Evolutionary conservation across 2,797 vertebrate species (phyloP), one percentile per base, ranked within the genome.

Genomic region (Chelon auratus): DNA sequence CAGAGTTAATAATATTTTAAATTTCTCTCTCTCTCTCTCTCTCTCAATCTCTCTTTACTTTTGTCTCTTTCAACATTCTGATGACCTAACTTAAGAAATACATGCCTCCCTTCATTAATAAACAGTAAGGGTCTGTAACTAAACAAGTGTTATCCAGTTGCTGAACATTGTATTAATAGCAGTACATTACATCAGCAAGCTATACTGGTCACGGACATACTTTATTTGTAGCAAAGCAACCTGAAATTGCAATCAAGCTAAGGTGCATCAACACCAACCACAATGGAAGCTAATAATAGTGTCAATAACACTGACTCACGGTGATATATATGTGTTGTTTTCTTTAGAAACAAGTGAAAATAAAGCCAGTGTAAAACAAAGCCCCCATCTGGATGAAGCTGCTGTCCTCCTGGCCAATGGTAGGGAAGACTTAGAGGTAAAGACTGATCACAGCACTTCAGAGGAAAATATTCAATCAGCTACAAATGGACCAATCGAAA

Each of bases 321-420:
- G 5, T 68, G 39, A 54, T 17, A n/a, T 79, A 10, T 50, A 42
- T 78, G 58, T 14, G 3, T 17, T 39, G 1, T 76, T 56, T 47
- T 51, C n/a, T 65, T 18, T 48, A 86, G 87, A 67, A 51, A 33
- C 43, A 56, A 17, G 4, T 36, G 75, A 81, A 24, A 80, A 67
- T 18, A 64, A 62, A 20, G 18, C 40, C 2, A 77, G 72, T 7
- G 52, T 62, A 15, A 62, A n/a, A 30, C 43, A 61, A 64, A 71
- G 8, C 5, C 15, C 43, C 12, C 42, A 3, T 6, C 20, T 15
- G 45, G 69, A 69, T 22, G 59, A 79, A 68, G 10, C 66, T 2
- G 10, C 36, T 22, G 60, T 54, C 9, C 1, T 58, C 47, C 52
- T 91, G 9, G 87, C 85, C 24, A 92, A 93, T 18, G 88, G 91